Evolutionary conservation across 2,888 invertebrate genomes (phyloP).

Genomic region (Synergus umbraculus): DNA sequence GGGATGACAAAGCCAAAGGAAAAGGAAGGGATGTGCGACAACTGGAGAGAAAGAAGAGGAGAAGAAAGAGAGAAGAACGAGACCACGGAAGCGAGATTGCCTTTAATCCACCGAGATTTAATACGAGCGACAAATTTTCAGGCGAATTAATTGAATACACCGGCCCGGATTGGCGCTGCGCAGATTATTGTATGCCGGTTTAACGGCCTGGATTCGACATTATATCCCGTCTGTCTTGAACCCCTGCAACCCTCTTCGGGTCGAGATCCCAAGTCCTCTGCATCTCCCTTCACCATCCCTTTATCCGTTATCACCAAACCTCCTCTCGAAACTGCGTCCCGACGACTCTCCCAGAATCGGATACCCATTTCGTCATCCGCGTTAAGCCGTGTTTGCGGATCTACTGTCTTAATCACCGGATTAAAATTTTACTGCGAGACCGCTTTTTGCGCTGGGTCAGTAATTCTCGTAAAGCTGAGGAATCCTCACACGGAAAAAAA

Average conservation of each 20-base stretch:
- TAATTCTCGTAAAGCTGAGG: slow-evolving; percentile 35
- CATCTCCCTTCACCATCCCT: slow-evolving; percentile 55
- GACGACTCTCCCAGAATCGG: slow-evolving; percentile 47
- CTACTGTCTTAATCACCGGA: slow-evolving; percentile 54
- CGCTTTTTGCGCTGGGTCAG: slow-evolving; percentile 18
- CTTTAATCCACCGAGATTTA: slow-evolving; percentile 76
- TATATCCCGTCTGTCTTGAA: slow-evolving; percentile 70
- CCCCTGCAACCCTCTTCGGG: slow-evolving; percentile 48
- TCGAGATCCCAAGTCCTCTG: slow-evolving; percentile 51
- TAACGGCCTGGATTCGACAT: slow-evolving; percentile 73
- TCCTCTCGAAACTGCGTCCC: slow-evolving; percentile 12
- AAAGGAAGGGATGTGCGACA: slow-evolving; percentile 45
- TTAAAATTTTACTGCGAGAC: slow-evolving; percentile 52
- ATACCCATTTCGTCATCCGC: slow-evolving; percentile 52
- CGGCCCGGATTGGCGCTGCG: slow-evolving; percentile 71
- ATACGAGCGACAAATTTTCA: slow-evolving; percentile 77
- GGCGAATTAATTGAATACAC: slow-evolving; percentile 76
- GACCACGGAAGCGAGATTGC: slow-evolving; percentile 70
- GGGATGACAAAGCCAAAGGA: slow-evolving; percentile 50
- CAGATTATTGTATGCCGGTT: slow-evolving; percentile 76
- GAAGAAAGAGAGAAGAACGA: slow-evolving; percentile 50
- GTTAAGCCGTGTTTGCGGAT: slow-evolving; percentile 55
- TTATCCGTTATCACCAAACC: slow-evolving; percentile 46
- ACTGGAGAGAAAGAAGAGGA: slow-evolving; percentile 49
- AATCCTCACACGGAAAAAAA: background rate